Evolutionary conservation across 1,140 invertebrate species (phyloP).

Genomic region (Bombus picipes): DNA sequence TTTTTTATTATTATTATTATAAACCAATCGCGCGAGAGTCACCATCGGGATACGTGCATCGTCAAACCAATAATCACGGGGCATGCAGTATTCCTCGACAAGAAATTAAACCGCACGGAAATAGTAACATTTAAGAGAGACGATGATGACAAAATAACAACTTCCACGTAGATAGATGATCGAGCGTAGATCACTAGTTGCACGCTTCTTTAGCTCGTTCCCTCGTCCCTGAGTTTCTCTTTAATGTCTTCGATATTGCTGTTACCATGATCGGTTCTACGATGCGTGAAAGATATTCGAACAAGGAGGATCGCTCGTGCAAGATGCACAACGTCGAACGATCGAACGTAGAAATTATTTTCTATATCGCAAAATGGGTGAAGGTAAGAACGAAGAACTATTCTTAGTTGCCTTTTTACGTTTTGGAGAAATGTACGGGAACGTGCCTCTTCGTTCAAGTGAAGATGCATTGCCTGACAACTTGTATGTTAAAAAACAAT

Average conservation of each 20-base stretch:
- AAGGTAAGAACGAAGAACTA: neutral
- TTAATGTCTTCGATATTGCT: constrained; percentile 41
- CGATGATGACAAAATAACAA: constrained; percentile 50
- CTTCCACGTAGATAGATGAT: constrained; percentile 47
- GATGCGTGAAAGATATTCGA: constrained; percentile 25
- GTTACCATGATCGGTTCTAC: neutral
- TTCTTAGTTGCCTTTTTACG: too few relatives aligned
- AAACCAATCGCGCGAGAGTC: neutral
- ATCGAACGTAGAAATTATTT: constrained; percentile 8
- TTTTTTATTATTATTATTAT: neutral
- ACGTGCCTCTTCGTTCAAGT: too few relatives aligned
- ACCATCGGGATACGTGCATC: neutral
- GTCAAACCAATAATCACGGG: constrained; percentile 12
- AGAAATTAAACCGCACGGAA: constrained; percentile 19
- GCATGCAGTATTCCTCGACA: neutral
- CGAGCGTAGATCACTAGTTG: constrained; percentile 19
- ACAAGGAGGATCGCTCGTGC: constrained; percentile 23
- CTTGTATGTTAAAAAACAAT: too few relatives aligned
- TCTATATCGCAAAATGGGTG: neutral
- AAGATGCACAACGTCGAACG: constrained; percentile 19
- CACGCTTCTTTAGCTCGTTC: neutral
- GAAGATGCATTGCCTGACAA: too few relatives aligned
- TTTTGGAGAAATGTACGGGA: neutral
- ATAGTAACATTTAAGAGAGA: constrained; percentile 15
- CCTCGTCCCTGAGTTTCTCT: constrained; percentile 57